Conservation (phyloP, 2,113 vertebrate species). For the Podilymbus podiceps region DNA sequence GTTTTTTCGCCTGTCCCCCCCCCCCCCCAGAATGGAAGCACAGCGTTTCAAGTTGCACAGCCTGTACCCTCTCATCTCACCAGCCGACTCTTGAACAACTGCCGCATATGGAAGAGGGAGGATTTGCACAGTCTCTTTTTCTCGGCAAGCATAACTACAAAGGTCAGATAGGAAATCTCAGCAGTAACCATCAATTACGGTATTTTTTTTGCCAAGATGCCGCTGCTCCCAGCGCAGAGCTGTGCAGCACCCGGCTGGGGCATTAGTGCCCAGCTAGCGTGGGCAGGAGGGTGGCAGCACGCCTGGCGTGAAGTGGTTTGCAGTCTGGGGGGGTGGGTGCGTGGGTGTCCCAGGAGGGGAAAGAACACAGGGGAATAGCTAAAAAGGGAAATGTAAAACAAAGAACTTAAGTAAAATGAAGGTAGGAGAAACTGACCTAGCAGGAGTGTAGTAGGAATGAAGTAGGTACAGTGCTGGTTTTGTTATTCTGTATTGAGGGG, state of each 20-base stretch:
- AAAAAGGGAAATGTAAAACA: conserved; percentile 30
- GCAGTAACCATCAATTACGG: neutral
- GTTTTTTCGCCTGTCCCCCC: too few species aligned
- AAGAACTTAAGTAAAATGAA: conserved; percentile 17
- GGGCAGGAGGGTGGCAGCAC: neutral
- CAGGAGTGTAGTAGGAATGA: neutral
- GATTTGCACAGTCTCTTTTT: neutral
- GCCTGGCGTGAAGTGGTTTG: neutral
- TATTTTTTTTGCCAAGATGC: neutral
- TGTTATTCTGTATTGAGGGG: neutral
- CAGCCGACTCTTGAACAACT: neutral
- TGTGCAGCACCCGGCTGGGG: neutral
- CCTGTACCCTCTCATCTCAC: neutral
- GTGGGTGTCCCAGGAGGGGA: neutral
- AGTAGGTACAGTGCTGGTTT: neutral
- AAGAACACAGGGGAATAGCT: neutral
- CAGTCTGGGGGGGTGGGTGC: neutral
- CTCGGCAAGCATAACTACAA: neutral
- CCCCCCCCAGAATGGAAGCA: neutral
- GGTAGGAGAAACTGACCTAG: neutral
- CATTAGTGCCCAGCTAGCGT: neutral
- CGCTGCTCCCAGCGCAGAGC: neutral
- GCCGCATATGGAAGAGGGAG: neutral
- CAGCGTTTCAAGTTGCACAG: neutral
- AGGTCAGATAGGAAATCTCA: neutral